Base-by-base conservation (phyloP, 2,888 invertebrate species). In the Stenodema calcarata region DNA sequence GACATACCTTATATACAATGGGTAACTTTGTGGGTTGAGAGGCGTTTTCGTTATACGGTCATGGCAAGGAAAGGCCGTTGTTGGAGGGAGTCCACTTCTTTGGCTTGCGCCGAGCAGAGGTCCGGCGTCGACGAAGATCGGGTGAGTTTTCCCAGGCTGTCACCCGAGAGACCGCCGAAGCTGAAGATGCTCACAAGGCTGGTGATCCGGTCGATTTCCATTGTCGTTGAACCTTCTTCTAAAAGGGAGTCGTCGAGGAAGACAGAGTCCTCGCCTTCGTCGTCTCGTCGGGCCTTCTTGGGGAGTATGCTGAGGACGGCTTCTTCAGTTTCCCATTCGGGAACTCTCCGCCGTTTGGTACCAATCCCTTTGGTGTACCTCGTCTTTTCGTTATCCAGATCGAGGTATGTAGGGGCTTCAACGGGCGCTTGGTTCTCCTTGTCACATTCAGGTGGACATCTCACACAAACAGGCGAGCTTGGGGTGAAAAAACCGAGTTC, bases 181-280 rank as follows among this genome's bases (percentile, higher is more conserved):
- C 93, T 93, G 90, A 93, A 93, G 89, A 93, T 93, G 80, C 93
- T 93, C 88, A 93, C 93, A 88, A 93, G 90, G 87, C 93, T 93
- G 62, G 93, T 93, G 88, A 93, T 93, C 88, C 93, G 91, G 90
- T 93, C 93, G 89, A 93, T 93, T 90, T 93, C 93, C 93, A 93
- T 93, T 14, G 92, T 91, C 4, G 91, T 91, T 27, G 89, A 89
- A 44, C 89, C 89, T 91, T 89, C 89, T 14, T 92, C 92, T 23
- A 92, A 91, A 47, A 92, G 89, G 18, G 92, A 90, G 88, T 92
- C 92, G 88, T 92, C 92, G 50, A 92, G 89, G 88, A 92, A 92
- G 62, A 91, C 92, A 78, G 91, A 91, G 89, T 92, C 92, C 88
- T 89, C 89, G 42, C 89, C 89, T 35, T 42, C 73, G 50, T 89